Evolutionary conservation across 1,140 invertebrate genomes (phyloP), one percentile per base, ranked within the genome.

Genomic region (Drosophila pallidifrons): DNA sequence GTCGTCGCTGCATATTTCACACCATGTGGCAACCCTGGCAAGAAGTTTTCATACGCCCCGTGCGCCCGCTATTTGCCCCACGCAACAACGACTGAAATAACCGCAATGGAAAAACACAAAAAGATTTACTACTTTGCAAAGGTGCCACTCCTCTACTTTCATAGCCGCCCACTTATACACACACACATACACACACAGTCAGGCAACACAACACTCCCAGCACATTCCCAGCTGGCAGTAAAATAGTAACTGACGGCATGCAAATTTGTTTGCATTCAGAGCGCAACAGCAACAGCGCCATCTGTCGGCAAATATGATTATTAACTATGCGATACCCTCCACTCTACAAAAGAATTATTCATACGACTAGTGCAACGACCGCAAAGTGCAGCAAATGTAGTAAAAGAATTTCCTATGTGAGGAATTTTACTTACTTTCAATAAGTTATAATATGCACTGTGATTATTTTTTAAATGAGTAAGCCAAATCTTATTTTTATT

Each of bases 161-260:
- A 7, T 45, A 47, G 13, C 11, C 52, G 10, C 45, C 16, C n/a
- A 10, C 10, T 3, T 11, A n/a, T 5, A n/a, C 41, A 8, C 30
- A 11, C 15, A 54, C 58, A n/a, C 28, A n/a, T 8, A 25, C 32
- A 41, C 20, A 35, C 11, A 66, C 43, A n/a, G 20, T 25, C 20
- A 25, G 20, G 20, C 20, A 25, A 49, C 46, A 20, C 46, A 49
- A 5, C 13, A 16, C 15, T 6, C 35, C 15, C 78, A 11, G 41
- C 61, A 67, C 51, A 75, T 78, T 57, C 79, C 73, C 83, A 87
- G 83, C 80, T 87, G 83, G 83, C 83, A 87, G 83, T 88, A 89
- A 89, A 89, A 89, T 89, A 89, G 78, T 89, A 89, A 89, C 85
- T 89, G 85, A 89, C 85, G 85, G 85, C 85, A 89, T 89, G 85